These are phyloP conservation scores for Hiodon alosoides DNA, from an alignment of 2,113 vertebrate genomes.

Conservation along the genomic window DNA sequence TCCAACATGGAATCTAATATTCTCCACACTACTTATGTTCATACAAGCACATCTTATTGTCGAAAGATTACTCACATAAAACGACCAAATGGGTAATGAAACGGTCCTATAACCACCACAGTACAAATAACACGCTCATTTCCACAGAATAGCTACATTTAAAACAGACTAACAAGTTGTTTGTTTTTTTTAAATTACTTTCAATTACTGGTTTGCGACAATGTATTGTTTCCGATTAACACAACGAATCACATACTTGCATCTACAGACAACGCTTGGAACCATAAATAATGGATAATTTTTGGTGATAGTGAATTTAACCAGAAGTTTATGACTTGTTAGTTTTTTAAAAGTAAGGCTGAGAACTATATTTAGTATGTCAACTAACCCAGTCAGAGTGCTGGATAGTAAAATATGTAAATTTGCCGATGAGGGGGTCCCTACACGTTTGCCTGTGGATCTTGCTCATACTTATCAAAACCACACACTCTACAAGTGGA, in stretches of 20 bases:
- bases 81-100: constrained; percentile 70
- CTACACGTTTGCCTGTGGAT: no score
- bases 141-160: constrained; percentile 71
- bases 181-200: constrained; percentile 36
- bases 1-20: constrained; percentile 57
- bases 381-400: constrained; percentile 41
- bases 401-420: constrained; percentile 41
- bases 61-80: constrained; percentile 71
- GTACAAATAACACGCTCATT: constrained; percentile 64
- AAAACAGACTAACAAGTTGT: constrained; percentile 65
- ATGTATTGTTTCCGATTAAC: constrained; percentile 67
- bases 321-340: constrained; percentile 54
- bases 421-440: constrained; percentile 44
- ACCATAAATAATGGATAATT: constrained; percentile 56
- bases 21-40: constrained; percentile 58
- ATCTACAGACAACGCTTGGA: constrained; percentile 66
- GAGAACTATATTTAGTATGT: constrained; percentile 44
- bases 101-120: constrained; percentile 71
- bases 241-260: constrained; percentile 64
- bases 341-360: constrained; percentile 51
- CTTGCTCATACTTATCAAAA: no score
- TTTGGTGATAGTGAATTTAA: constrained; percentile 47
- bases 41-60: constrained; percentile 58
- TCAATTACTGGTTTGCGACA: constrained; percentile 64
- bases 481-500: no score